Conservation (phyloP, 2,797 vertebrate genomes). For the Clamator glandarius region DNA sequence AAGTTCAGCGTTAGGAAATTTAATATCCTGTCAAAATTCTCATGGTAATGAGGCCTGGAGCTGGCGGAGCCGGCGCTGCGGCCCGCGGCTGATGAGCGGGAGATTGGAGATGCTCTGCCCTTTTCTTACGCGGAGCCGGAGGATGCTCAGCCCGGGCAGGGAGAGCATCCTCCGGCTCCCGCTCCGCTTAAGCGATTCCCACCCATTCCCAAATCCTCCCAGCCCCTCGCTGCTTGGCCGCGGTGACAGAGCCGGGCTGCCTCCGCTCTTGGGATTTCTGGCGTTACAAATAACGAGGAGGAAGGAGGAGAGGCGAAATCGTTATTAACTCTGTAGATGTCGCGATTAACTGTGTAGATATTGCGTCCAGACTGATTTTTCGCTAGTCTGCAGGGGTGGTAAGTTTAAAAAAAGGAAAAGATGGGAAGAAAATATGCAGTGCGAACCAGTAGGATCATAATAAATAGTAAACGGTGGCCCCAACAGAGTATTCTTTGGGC, state of each 20-base stretch:
- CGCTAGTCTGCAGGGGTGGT: not conserved
- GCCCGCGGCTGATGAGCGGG: not conserved
- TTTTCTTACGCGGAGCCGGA: no score
- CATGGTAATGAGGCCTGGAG: conserved; percentile 73
- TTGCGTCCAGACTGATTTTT: not conserved
- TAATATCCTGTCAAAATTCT: conserved; percentile 82
- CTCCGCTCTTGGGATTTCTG: not conserved
- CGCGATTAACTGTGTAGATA: no score
- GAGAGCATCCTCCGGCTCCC: not conserved
- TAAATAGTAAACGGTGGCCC: not conserved
- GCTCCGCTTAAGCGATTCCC: no score
- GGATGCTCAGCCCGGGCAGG: no score
- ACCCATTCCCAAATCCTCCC: not conserved
- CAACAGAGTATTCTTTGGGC: not conserved
- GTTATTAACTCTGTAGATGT: no score
- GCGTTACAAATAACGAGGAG: not conserved
- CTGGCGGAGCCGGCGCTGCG: conserved; percentile 37
- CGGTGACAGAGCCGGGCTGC: not conserved
- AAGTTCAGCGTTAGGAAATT: conserved; percentile 81
- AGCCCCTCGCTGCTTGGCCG: not conserved
- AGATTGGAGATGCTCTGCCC: conserved; percentile 7
- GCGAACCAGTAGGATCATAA: not conserved
- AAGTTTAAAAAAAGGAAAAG: not conserved
- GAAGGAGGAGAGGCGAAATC: not conserved
- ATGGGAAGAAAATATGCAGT: not conserved